These are phyloP conservation scores for Chitala chitala DNA, from an alignment of 2,113 vertebrate genomes.

Conservation along the genomic window DNA sequence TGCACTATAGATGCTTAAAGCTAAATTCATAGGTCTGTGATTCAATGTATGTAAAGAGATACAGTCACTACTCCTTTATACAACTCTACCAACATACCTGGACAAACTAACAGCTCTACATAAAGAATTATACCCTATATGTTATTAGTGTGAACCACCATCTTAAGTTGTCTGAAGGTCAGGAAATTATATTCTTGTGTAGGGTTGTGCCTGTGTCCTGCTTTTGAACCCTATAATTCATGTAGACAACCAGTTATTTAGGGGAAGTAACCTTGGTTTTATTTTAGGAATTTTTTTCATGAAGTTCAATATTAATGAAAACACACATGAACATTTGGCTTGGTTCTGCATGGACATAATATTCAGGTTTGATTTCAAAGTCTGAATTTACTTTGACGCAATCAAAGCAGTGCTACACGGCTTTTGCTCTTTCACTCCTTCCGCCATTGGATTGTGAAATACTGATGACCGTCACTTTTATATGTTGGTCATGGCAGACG, in stretches of 20 bases:
- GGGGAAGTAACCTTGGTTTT: neutral
- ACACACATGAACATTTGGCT: neutral
- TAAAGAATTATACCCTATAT: neutral
- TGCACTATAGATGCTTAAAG: constrained; percentile 1
- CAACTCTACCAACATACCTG: too few relatives aligned
- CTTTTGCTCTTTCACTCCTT: too few relatives aligned
- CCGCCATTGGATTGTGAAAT: too few relatives aligned
- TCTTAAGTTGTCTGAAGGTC: constrained; percentile 42
- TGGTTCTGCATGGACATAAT: too few relatives aligned
- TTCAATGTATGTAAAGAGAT: too few relatives aligned
- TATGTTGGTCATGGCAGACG: too few relatives aligned
- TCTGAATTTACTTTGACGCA: neutral
- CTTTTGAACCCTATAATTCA: neutral
- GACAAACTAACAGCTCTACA: neutral
- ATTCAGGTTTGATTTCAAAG: neutral
- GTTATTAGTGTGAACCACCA: constrained; percentile 31
- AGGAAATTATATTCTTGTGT: constrained; percentile 25
- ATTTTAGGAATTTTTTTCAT: neutral
- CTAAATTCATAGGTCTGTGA: too few relatives aligned
- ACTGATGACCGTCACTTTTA: too few relatives aligned
- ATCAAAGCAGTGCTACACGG: too few relatives aligned
- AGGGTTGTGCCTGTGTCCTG: neutral
- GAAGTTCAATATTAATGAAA: neutral
- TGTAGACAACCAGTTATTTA: neutral
- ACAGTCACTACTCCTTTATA: too few relatives aligned